Conservation (phyloP, 2,113 vertebrate species). For the Nibea albiflora region DNA sequence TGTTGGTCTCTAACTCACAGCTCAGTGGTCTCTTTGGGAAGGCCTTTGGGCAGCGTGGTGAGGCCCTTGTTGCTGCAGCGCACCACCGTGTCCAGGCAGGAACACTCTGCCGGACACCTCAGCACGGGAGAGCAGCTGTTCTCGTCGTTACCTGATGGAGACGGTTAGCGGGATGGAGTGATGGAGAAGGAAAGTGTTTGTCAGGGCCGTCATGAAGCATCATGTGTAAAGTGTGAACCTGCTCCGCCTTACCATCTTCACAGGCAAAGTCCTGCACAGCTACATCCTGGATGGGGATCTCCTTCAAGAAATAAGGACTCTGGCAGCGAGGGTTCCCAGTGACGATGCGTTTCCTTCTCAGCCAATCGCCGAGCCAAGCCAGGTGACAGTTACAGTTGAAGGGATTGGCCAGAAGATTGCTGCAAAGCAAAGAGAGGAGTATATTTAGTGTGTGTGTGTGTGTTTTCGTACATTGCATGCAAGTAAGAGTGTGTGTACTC, state of each 20-base stretch:
- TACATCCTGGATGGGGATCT: constrained; percentile 98
- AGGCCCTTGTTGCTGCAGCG: constrained; percentile 98
- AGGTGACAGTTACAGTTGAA: constrained; percentile 99
- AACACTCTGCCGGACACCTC: constrained; percentile 94
- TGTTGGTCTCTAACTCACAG: constrained; percentile 86
- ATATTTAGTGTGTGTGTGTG: neutral
- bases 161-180: neutral
- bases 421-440: constrained; percentile 56
- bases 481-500: constrained; percentile 69
- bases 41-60: constrained; percentile 91
- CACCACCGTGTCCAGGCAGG: constrained; percentile 97
- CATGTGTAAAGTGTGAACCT: neutral
- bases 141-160: constrained; percentile 90
- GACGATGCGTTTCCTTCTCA: constrained; percentile 96
- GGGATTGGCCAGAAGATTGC: constrained; percentile 98
- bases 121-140: constrained; percentile 94
- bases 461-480: neutral
- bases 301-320: constrained; percentile 97
- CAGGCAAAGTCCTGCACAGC: constrained; percentile 98
- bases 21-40: constrained; percentile 97
- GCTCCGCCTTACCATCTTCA: constrained; percentile 88
- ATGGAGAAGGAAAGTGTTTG: neutral
- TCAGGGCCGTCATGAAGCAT: neutral
- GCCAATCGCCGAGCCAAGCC: constrained; percentile 97
- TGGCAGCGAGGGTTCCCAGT: constrained; percentile 98